Evolutionary conservation across 2,888 invertebrate genomes (phyloP).

Genomic region (Vanessa cardui): DNA sequence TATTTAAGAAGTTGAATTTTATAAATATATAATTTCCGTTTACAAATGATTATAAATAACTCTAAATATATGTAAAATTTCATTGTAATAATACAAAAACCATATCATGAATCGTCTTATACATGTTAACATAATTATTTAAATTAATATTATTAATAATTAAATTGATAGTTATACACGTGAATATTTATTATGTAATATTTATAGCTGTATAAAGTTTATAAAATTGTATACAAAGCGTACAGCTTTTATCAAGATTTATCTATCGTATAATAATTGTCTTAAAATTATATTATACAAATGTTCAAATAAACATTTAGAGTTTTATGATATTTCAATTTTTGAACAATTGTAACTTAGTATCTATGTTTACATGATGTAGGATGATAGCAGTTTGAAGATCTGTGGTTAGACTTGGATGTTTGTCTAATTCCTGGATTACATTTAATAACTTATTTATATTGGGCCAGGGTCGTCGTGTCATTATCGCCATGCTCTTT

Average conservation of each 20-base stretch:
- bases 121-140: constrained; percentile 11
- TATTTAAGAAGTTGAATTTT: background rate
- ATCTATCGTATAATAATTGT: constrained; percentile 31
- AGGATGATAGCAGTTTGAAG: too few species aligned
- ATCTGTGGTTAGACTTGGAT: too few species aligned
- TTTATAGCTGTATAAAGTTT: constrained; percentile 16
- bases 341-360: background rate
- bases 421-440: too few species aligned
- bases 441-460: too few species aligned
- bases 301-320: background rate
- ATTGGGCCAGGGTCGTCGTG: too few species aligned
- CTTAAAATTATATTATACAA: constrained; percentile 24
- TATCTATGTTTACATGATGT: background rate
- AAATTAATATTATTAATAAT: constrained; percentile 9
- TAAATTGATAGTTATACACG: background rate
- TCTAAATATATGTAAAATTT: too few species aligned
- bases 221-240: constrained; percentile 26
- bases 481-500: too few species aligned
- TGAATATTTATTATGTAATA: background rate
- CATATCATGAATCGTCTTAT: constrained; percentile 29
- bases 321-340: constrained; percentile 3
- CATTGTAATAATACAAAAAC: constrained; percentile 1
- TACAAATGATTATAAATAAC: constrained; percentile 1
- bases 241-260: constrained; percentile 26
- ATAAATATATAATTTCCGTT: background rate